Evolutionary conservation across 2,888 invertebrate genomes (phyloP), one percentile per base, ranked within the genome.

Genomic region (Pseudococcus longispinus): DNA sequence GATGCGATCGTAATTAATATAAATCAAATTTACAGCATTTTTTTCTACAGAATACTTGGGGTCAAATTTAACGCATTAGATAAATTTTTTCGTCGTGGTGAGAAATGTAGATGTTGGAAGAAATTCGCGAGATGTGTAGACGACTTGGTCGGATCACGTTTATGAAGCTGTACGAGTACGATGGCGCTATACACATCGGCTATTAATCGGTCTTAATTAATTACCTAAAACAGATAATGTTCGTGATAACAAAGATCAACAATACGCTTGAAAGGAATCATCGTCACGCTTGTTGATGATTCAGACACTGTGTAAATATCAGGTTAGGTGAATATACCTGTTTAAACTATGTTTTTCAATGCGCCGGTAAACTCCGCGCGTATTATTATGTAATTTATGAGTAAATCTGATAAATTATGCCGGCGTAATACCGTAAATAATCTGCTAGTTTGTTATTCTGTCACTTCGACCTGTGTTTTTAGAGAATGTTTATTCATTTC

Each of bases 301-400:
- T 37, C 77, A 80, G 42, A 42, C 77, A 80, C 42, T 80, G 77
- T 80, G 77, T 80, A 80, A 80, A 80, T 80, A 80, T 42, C 42
- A 80, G 42, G 20, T 42, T 80, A 80, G 42, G 42, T 42, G 77
- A 80, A 42, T 20, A 80, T 80, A 80, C 77, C 20, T 80, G 42
- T 42, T 42, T 80, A 37, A 42, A 37, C 15, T 37, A 42, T 20
- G 42, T 83, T 37, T 42, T 84, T 65, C 23, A 84, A 84, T 84
- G 65, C 84, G 42, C 51, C 84, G 84, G 32, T 65, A 23, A 42
- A 65, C 65, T 42, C 70, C 60, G 37, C 37, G 37, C 5, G 46
- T 84, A 42, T 84, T 42, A 84, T 84, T 84, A 84, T 84, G 65
- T 84, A 65, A 84, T 84, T 84, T 84, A 84, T 65, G 84, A 84